Conservation (phyloP, 2,888 invertebrate genomes). For the Chrysolina oricalcia region DNA sequence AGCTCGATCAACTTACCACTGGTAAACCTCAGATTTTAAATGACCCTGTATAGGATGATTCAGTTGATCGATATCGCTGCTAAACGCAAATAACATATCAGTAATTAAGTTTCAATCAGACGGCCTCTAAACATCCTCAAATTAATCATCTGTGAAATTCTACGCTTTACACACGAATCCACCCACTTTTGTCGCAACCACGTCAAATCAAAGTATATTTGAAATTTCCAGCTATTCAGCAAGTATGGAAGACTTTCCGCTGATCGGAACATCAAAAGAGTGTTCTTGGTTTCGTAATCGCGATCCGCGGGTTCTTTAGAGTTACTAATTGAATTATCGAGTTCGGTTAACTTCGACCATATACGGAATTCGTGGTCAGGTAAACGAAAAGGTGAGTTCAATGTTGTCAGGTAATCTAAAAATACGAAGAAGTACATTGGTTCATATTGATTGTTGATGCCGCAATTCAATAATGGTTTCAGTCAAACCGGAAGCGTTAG, state of each 20-base stretch:
- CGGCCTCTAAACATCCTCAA: neutral
- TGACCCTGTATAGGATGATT: neutral
- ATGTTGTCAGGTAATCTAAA: conserved; percentile 43
- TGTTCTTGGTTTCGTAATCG: conserved; percentile 43
- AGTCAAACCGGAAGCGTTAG: too few species aligned
- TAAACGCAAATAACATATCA: neutral
- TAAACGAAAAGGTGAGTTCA: conserved; percentile 52
- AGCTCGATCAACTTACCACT: too few species aligned
- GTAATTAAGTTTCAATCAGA: conserved; percentile 7
- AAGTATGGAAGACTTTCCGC: neutral
- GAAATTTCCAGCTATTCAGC: neutral
- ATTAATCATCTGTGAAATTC: conserved; percentile 23
- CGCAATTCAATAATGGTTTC: too few species aligned
- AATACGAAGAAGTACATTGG: neutral
- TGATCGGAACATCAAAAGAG: conserved; percentile 15
- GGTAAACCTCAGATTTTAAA: too few species aligned
- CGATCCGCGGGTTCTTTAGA: conserved; percentile 40
- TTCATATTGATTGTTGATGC: too few species aligned
- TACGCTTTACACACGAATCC: conserved; percentile 20
- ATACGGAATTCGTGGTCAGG: conserved; percentile 54
- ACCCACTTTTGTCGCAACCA: conserved; percentile 16
- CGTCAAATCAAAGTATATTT: conserved; percentile 13
- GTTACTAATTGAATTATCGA: conserved; percentile 47
- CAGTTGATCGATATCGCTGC: neutral
- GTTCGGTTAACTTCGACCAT: conserved; percentile 52